These are phyloP conservation scores for Hypomesus transpacificus DNA, from an alignment of 2,113 vertebrate species.

Conservation along the genomic window DNA sequence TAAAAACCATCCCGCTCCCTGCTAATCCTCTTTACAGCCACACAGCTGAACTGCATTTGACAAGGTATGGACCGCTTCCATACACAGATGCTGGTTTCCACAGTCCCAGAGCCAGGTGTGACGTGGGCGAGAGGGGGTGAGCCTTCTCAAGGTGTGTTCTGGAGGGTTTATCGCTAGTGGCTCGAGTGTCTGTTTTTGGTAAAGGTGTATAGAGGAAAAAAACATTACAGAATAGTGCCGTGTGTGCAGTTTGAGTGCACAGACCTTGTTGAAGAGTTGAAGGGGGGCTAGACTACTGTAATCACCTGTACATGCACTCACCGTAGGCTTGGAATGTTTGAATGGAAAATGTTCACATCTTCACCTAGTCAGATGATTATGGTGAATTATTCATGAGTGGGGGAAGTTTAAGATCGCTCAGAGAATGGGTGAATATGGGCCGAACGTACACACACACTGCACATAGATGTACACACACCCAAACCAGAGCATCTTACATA, in stretches of 20 bases:
- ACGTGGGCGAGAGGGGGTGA: constrained; percentile 20
- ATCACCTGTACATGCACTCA: too few species aligned
- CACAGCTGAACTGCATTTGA: constrained; percentile 38
- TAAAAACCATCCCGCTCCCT: constrained; percentile 50
- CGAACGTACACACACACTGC: constrained; percentile 7
- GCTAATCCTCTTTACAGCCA: constrained; percentile 44
- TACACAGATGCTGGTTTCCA: constrained; percentile 8
- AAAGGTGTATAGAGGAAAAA: too few species aligned
- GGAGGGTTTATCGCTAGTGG: too few species aligned
- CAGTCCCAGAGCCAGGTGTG: constrained; percentile 34
- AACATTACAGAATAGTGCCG: too few species aligned
- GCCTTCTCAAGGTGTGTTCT: too few species aligned
- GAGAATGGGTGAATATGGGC: constrained; percentile 36
- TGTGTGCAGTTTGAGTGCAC: too few species aligned
- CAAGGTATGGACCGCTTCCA: constrained; percentile 16
- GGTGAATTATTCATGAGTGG: constrained; percentile 58
- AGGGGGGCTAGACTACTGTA: too few species aligned
- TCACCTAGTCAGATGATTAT: constrained; percentile 29
- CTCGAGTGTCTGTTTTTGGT: too few species aligned
- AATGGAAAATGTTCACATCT: constrained; percentile 11
- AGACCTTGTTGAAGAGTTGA: too few species aligned
- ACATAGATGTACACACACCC: background rate
- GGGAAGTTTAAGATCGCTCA: constrained; percentile 47
- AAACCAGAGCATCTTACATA: constrained; percentile 4
- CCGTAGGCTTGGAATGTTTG: too few species aligned